Evolutionary conservation across 2,888 invertebrate genomes (phyloP), one percentile per base, ranked within the genome.

Genomic region (Xylota sylvarum): DNA sequence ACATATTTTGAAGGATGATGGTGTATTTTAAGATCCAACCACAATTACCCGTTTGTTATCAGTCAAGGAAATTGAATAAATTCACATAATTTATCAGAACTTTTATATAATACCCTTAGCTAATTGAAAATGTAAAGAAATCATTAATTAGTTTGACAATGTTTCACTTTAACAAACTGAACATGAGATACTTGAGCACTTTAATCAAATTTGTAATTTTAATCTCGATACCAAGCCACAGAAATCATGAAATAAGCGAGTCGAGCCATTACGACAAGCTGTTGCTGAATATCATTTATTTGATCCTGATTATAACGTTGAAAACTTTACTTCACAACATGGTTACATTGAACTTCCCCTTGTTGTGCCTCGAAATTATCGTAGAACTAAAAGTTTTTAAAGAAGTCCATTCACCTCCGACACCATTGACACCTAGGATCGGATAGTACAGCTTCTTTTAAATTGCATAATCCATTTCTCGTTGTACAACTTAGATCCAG

Each of bases 1-100:
- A 27, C n/a, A 30, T 30, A 27, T n/a, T 23, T 40, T 35, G 32
- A 65, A 48, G 67, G 67, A 70, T 30, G 43, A 27, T 40, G 56
- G 35, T 37, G 14, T 70, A 55, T 69, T 23, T 69, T 56, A 46
- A 55, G n/a, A 46, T 46, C 40, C 17, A 64, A 52, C 30, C 40
- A 46, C 30, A 17, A 64, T 64, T 48, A 35, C 48, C 17, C 14
- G 12, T n/a, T 17, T 48, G 65, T 12, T 48, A 65, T 78, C 69
- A 43, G 60, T 78, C 52, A 60, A 52, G 50, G 60, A 52, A 52
- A 50, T 40, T 43, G 60, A 32, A 77, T 40, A 50, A 62, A 78
- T 69, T 50, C 52, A 32, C 14, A n/a, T 43, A 60, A 50, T 67
- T 58, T 67, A 67, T 77, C 37, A 27, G 37, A 14, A 23, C 46